Evolutionary conservation across 37 sponge, comb jelly and placozoan species (phyloP), one percentile per base, ranked within the genome.

Genomic region (Geodia barretti): DNA sequence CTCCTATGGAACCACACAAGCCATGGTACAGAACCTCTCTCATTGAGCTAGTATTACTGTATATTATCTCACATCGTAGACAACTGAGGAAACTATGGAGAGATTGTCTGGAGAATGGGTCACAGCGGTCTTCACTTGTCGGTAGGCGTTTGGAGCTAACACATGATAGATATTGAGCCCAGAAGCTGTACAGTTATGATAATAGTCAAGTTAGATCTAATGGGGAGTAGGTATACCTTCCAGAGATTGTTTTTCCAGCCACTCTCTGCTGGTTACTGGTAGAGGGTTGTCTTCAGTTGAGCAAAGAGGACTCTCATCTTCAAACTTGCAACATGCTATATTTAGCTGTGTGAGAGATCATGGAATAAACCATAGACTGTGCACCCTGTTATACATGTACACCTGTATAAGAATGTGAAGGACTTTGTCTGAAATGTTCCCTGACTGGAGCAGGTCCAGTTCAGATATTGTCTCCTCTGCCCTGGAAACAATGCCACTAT

Each of bases 121-220:
- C 32, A 85, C 85, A 39, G 60, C 39, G 0, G 32, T 70, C 20
- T 59, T 29, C 41, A 77, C 47, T 60, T 70, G 78, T n/a, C 72
- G 63, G 64, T 85, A 85, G 21, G 87, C 75, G 75, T 87, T 60
- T 11, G 87, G 87, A 35, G 76, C 76, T 29, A 87, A 61, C 31
- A 80, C 41, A 35, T 68, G 33, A 39, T 80, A 80, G 28, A 87
- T 41, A 39, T 59, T 69, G 5, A 87, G 63, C 25, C 68, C 60
- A 32, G 59, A 4, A 68, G 69, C 87, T 87, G 36, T 4, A n/a
- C n/a, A n/a, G n/a, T n/a, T n/a, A n/a, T n/a, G n/a, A n/a, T n/a
- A n/a, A n/a, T n/a, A n/a, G n/a, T n/a, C n/a, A n/a, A n/a, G n/a
- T n/a, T n/a, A n/a, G n/a, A n/a, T n/a, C n/a, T n/a, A n/a, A n/a